These are phyloP conservation scores for Poecilobothrus nobilitatus DNA, from an alignment of 2,888 invertebrate genomes.

Conservation along the genomic window DNA sequence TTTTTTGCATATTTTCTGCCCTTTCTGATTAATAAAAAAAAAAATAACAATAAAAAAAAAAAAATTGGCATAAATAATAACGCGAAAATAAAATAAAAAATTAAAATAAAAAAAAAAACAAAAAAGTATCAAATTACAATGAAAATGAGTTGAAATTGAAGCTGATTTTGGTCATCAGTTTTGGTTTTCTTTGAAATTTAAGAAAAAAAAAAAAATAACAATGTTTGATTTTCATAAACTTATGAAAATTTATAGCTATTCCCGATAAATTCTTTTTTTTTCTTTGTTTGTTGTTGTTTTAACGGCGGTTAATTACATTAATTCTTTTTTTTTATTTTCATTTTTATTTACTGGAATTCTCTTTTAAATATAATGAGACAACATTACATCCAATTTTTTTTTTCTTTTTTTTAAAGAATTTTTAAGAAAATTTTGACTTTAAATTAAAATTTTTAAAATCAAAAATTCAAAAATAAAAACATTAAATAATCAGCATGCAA, in stretches of 20 bases:
- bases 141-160: conserved; percentile 1
- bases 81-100: background rate
- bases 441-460: too few species aligned
- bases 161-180: conserved; percentile 6
- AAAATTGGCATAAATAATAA: too few species aligned
- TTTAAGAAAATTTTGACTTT: too few species aligned
- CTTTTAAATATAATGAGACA: too few species aligned
- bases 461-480: too few species aligned
- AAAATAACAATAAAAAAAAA: background rate
- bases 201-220: background rate
- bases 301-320: background rate
- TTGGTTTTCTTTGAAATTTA: background rate
- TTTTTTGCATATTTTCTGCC: background rate
- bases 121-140: background rate
- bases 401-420: too few species aligned
- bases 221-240: background rate
- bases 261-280: background rate
- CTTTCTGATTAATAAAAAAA: background rate
- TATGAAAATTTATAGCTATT: background rate
- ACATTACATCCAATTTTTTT: too few species aligned
- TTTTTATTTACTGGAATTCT: too few species aligned
- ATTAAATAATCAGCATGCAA: too few species aligned
- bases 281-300: background rate
- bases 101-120: too few species aligned
- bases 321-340: background rate